These are phyloP conservation scores for Pterocles orientalis DNA, from an alignment of 2,113 vertebrate genomes.

Conservation along the genomic window DNA sequence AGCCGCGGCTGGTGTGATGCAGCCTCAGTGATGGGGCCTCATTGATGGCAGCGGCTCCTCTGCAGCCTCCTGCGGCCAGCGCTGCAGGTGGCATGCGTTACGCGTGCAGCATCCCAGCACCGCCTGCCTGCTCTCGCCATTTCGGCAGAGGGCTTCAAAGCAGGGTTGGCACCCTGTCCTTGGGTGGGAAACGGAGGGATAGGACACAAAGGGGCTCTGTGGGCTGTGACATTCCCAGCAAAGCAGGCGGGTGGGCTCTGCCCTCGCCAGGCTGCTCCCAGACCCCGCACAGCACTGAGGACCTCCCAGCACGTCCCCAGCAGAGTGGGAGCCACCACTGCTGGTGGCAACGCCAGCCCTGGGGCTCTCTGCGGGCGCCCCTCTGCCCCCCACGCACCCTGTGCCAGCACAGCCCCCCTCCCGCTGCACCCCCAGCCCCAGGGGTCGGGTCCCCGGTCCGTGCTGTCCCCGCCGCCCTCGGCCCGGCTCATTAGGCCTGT, in stretches of 20 bases:
- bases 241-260: neutral
- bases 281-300: rapidly evolving
- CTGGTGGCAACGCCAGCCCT: neutral
- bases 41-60: neutral
- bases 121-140: rapidly evolving
- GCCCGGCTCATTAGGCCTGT: conserved; percentile 31
- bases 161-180: rapidly evolving
- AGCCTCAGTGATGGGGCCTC: neutral
- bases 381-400: neutral
- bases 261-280: neutral
- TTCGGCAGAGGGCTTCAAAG: neutral
- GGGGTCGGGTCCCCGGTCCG: rapidly evolving
- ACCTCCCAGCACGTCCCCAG: rapidly evolving
- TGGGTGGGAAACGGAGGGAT: neutral
- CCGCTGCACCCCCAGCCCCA: neutral
- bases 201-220: neutral
- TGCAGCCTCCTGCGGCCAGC: neutral
- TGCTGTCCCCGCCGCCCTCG: neutral
- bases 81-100: rapidly evolving
- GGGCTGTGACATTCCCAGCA: neutral
- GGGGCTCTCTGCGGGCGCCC: neutral
- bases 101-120: neutral
- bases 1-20: neutral
- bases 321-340: neutral
- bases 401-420: rapidly evolving